phyloP scores from a whole-genome alignment of 2,797 vertebrate genomes.

The Betta splendens region DNA sequence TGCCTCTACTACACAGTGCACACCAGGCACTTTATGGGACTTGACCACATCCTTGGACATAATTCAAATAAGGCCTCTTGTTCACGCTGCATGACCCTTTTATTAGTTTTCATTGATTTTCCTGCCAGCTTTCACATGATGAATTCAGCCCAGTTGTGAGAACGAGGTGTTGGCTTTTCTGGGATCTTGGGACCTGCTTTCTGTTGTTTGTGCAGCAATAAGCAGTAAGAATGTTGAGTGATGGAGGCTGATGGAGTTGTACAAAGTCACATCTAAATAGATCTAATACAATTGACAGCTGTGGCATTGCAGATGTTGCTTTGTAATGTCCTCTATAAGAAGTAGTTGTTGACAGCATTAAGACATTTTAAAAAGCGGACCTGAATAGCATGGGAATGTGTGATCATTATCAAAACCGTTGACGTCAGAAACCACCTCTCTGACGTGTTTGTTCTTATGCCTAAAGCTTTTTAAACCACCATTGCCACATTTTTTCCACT shows the following conservation, averaged over 20 bases:
- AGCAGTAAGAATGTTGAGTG: slow-evolving; percentile 44
- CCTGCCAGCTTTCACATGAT: slow-evolving; percentile 64
- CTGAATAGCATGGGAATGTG: not conserved
- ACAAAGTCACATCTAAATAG: slow-evolving; percentile 23
- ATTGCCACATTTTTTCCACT: not conserved
- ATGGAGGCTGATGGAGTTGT: slow-evolving; percentile 41
- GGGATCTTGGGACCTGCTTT: slow-evolving; percentile 35
- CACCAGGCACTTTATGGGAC: slow-evolving; percentile 39
- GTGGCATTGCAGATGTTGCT: not conserved
- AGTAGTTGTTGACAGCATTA: not conserved
- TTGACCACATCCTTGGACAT: slow-evolving; percentile 51
- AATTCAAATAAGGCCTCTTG: slow-evolving; percentile 60
- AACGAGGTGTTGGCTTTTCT: slow-evolving; percentile 58
- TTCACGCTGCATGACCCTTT: slow-evolving; percentile 62
- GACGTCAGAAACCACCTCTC: not conserved
- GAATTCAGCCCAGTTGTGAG: slow-evolving; percentile 52
- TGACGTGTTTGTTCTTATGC: not conserved
- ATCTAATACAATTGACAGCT: slow-evolving; percentile 26
- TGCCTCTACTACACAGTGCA: slow-evolving; percentile 30
- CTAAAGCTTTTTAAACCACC: not conserved
- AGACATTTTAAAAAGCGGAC: not conserved
- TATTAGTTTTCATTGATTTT: slow-evolving; percentile 73
- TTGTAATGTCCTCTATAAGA: not conserved
- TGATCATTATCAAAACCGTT: not conserved
- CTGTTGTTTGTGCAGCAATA: slow-evolving; percentile 41